phyloP scores from a whole-genome alignment of 2,888 invertebrate genomes.

The Spisula solida region DNA sequence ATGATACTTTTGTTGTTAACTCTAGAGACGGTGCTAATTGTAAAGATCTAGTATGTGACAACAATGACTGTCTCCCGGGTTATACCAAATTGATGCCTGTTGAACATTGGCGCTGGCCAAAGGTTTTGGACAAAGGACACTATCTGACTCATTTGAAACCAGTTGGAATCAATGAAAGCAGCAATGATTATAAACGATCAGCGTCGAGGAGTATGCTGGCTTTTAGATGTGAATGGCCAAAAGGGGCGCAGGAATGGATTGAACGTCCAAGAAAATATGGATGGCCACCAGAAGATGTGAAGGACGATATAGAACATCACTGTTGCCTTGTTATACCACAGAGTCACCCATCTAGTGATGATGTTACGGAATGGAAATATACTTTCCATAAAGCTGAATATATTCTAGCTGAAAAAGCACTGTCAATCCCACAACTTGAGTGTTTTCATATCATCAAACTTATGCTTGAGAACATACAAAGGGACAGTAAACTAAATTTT shows the following conservation, averaged over 20 bases:
- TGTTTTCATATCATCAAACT: slow-evolving; percentile 34
- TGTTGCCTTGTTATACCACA: slow-evolving; percentile 20
- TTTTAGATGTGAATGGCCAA: slow-evolving; percentile 46
- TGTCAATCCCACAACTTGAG: slow-evolving; percentile 18
- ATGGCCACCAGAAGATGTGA: slow-evolving; percentile 30
- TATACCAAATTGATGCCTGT: slow-evolving; percentile 18
- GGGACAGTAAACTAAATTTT: neutral
- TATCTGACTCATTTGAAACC: neutral
- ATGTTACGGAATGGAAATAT: slow-evolving; percentile 30
- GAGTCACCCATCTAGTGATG: neutral
- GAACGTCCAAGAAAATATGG: neutral
- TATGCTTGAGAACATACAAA: neutral
- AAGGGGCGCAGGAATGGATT: slow-evolving; percentile 21
- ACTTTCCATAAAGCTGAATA: slow-evolving; percentile 32
- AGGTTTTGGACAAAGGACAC: slow-evolving; percentile 2
- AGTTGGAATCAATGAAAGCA: too few species aligned
- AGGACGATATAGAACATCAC: neutral
- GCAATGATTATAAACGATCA: neutral
- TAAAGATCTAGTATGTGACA: slow-evolving; percentile 32
- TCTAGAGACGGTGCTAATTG: neutral
- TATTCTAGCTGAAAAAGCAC: slow-evolving; percentile 10
- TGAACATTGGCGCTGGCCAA: slow-evolving; percentile 28
- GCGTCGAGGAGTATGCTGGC: neutral
- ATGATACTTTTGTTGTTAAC: slow-evolving; percentile 12
- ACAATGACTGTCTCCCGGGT: neutral